Evolutionary conservation across 2,888 invertebrate species (phyloP), one percentile per base, ranked within the genome.

Genomic region (Agriopis marginaria): DNA sequence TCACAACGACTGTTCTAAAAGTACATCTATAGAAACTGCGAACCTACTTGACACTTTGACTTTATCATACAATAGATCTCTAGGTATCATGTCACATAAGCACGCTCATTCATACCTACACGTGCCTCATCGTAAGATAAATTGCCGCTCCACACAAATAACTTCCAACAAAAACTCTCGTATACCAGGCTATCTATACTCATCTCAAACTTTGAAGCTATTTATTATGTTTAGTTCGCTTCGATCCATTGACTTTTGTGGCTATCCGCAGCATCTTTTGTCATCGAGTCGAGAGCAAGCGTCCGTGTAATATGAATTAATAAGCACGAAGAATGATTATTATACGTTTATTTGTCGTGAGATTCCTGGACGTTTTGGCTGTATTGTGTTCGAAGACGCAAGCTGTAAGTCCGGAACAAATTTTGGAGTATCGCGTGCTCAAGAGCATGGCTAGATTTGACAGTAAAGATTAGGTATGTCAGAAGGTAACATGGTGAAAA

Each of bases 231-330:
- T 89, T 90, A 86, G 87, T 86, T 86, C 85, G 87, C 86, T 88
- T 82, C 90, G 87, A 91, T 87, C 89, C 91, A 91, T 92, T 92
- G 92, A 91, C 87, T 92, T 88, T 90, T 87, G 92, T 89, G 90
- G 90, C 87, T 88, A 88, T 85, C 84, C 86, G 81, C 86, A 82
- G 86, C 81, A 85, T 87, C 90, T 86, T 90, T 94, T 93, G 92
- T 93, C 91, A 86, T 86, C 86, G 82, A 86, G 87, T 89, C 87
- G 86, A 89, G 90, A 87, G 85, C 91, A 92, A 93, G 88, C 91
- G 91, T 86, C 92, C 93, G 91, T 93, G 89, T 94, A 94, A 94
- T 93, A 93, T 93, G 94, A 93, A 93, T 93, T 94, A 93, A 94
- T 94, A 94, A 94, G 88, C 89, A 92, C 92, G 93, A 92, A 90